These are phyloP conservation scores for Hippocampus comes DNA, from an alignment of 2,113 vertebrate species.

Conservation along the genomic window DNA sequence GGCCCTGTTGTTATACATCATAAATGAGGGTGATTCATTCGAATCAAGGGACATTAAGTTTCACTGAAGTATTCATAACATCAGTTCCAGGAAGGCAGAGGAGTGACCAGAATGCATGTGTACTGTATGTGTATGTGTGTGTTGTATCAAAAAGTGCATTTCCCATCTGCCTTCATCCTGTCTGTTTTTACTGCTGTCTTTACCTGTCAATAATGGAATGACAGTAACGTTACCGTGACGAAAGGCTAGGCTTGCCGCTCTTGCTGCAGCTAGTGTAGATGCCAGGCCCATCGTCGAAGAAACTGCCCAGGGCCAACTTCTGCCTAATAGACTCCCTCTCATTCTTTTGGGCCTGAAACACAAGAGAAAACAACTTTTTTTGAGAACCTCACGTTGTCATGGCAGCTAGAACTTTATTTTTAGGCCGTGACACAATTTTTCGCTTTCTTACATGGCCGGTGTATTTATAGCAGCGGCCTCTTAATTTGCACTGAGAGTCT, in stretches of 20 bases:
- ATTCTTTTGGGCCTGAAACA: conserved; percentile 96
- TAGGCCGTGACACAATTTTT: background rate
- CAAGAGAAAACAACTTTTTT: background rate
- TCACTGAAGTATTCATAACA: conserved; percentile 6
- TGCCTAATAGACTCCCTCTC: conserved; percentile 98
- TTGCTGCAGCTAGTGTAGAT: conserved; percentile 98
- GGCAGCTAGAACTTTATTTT: conserved; percentile 2
- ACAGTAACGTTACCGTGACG: conserved; percentile 80
- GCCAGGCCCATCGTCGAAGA: conserved; percentile 96
- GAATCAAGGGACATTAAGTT: conserved; percentile 21
- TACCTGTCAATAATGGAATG: background rate
- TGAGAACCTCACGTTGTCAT: background rate
- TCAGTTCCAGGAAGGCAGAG: conserved; percentile 40
- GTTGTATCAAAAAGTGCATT: too few species aligned
- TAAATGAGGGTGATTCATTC: conserved; percentile 17
- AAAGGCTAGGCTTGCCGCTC: conserved; percentile 97
- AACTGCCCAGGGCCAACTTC: conserved; percentile 97
- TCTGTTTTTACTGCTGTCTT: background rate
- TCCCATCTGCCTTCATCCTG: too few species aligned
- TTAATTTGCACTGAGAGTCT: conserved; percentile 20
- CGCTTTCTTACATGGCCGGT: background rate
- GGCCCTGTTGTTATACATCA: background rate
- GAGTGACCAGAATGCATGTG: background rate
- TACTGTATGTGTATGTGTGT: too few species aligned
- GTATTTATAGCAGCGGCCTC: conserved; percentile 25